Percentiles rank a stretch among this genome's conserved stretches.
These are phyloP conservation scores for Platyura marginata DNA, from an alignment of 1,140 invertebrate species.

Conservation along the genomic window DNA sequence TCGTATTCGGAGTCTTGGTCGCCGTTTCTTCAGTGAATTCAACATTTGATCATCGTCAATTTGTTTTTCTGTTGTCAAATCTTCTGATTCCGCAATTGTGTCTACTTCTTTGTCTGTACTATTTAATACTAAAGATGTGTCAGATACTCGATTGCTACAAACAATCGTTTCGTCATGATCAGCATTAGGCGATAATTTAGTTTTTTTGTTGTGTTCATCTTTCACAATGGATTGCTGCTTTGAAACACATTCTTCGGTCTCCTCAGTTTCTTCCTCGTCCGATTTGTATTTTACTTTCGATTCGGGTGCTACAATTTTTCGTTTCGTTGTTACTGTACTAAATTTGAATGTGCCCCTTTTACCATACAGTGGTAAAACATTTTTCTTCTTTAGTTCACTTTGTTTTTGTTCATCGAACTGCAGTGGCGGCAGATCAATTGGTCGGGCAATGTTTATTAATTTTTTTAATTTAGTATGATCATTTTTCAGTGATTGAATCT, in stretches of 20 bases:
- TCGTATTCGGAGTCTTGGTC: conserved; percentile 10
- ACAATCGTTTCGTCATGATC: too few relatives aligned
- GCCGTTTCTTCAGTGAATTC: conserved; percentile 7
- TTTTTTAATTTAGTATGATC: conserved; percentile 49
- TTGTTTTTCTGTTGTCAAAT: not conserved
- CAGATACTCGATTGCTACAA: too few relatives aligned
- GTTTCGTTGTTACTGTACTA: conserved; percentile 4
- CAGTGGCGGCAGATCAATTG: conserved; percentile 37
- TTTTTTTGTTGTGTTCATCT: not conserved
- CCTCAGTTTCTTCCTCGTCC: conserved; percentile 22
- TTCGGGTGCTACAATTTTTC: conserved; percentile 6
- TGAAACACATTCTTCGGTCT: conserved; percentile 15
- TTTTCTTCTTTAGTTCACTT: conserved; percentile 6
- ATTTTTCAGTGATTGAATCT: conserved; percentile 44
- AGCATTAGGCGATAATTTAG: not conserved
- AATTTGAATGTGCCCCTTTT: conserved; percentile 16
- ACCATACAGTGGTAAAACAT: conserved; percentile 17
- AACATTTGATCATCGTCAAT: not conserved
- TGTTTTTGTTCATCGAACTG: not conserved
- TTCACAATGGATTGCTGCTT: not conserved
- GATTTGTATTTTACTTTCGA: conserved; percentile 9
- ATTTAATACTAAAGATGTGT: too few relatives aligned
- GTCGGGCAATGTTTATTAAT: conserved; percentile 61
- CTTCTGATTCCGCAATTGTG: not conserved
- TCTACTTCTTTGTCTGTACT: too few relatives aligned